Conservation (phyloP, 1,140 invertebrate species). For the Zaprionus davidi region DNA sequence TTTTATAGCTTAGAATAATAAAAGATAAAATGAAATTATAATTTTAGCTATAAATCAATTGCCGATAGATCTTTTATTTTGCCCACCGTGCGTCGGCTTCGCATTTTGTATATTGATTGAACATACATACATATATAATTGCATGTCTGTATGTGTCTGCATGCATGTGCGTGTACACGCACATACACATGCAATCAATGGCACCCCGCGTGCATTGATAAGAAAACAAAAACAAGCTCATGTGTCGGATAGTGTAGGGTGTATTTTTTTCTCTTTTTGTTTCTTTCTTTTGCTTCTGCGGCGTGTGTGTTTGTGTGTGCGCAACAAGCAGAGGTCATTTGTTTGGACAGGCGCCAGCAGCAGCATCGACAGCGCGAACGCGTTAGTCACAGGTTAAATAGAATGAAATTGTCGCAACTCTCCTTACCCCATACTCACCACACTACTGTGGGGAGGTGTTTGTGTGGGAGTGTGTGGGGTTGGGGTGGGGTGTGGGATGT, state of each 20-base stretch:
- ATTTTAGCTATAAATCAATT: no score
- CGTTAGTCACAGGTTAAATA: no score
- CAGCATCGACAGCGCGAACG: not conserved
- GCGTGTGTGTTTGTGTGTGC: not conserved
- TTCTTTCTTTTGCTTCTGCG: not conserved
- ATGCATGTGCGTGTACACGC: not conserved
- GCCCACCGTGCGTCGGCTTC: not conserved
- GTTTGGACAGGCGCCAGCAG: constrained; percentile 35
- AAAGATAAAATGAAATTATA: no score
- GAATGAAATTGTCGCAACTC: no score
- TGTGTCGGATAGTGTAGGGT: constrained; percentile 17
- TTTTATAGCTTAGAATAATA: no score
- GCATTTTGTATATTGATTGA: constrained; percentile 43
- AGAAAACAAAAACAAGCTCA: constrained; percentile 19
- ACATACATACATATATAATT: not conserved
- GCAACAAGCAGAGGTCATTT: constrained; percentile 50
- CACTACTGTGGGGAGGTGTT: not conserved
- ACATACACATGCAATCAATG: not conserved
- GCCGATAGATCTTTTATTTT: no score
- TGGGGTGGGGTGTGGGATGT: not conserved
- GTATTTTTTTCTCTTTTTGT: not conserved
- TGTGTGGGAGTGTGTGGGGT: not conserved
- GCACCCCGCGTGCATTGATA: constrained; percentile 33
- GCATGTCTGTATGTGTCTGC: constrained; percentile 12
- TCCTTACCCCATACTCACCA: not conserved